Conservation (phyloP, 2,113 vertebrate genomes). For the Zonotrichia leucophrys region DNA sequence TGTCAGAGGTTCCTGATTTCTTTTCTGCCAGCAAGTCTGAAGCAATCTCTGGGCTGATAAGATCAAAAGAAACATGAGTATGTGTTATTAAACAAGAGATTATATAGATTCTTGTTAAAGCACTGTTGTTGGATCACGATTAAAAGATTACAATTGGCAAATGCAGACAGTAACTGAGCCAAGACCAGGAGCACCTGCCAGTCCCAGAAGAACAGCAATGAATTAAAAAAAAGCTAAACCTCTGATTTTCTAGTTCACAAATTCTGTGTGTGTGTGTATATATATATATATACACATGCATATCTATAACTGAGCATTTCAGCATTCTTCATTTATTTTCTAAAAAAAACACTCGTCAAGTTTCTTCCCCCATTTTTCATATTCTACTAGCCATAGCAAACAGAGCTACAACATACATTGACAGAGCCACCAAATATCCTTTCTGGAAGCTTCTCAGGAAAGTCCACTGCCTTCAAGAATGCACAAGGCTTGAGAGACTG, state of each 20-base stretch:
- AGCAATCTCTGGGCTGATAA: conserved; percentile 55
- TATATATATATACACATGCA: fast-evolving
- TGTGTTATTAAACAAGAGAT: conserved; percentile 63
- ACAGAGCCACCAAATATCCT: fast-evolving
- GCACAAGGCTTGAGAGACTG: not conserved
- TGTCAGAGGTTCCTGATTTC: not conserved
- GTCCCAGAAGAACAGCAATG: not conserved
- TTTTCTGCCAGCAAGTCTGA: conserved; percentile 45
- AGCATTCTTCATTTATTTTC: not conserved
- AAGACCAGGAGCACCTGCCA: not conserved
- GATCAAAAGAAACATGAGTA: conserved; percentile 67
- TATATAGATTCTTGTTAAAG: conserved; percentile 46
- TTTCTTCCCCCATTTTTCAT: not conserved
- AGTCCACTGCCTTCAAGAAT: not conserved
- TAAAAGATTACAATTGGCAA: conserved; percentile 57
- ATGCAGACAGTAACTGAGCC: not conserved
- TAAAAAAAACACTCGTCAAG: not conserved
- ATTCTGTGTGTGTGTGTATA: not conserved
- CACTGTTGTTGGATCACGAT: conserved; percentile 15
- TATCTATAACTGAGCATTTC: not conserved
- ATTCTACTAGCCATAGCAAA: not conserved
- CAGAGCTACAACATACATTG: not conserved
- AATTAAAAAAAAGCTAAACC: not conserved
- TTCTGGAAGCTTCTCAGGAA: not conserved
- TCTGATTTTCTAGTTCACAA: not conserved